Evolutionary conservation across 2,797 vertebrate genomes (phyloP), one percentile per base, ranked within the genome.

Genomic region (Allenopithecus nigroviridis): DNA sequence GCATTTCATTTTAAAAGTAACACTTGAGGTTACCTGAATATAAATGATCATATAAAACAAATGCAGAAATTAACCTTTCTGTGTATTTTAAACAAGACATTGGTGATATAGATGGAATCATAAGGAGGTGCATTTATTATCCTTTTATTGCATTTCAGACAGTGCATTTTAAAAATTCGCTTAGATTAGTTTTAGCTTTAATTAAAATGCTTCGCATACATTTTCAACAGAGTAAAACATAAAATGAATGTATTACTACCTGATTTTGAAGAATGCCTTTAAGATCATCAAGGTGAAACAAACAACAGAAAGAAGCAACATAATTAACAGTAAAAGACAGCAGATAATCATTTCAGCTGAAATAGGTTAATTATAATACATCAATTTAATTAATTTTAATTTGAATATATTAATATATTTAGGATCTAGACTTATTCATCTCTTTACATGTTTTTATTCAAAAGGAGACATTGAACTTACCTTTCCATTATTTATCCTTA

Each of bases 201-300:
- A 98, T 98, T 98, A 98, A 98, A 98, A 97, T 89, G 39, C 57
- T 98, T 98, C 97, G 33, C 76, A 91, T 91, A 96, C 28, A 94
- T 98, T 98, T 90, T 96, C 46, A 98, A 81, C 86, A 91, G 21
- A 96, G 48, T 84, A 72, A 95, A 94, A 96, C 55, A 96, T 95
- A 97, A 78, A 97, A 97, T 98, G 92, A 97, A 83, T 80, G 96
- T 96, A 97, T 96, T 97, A 96, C 0, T 74, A n/a, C 30, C 79
- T 91, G 39, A 97, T 94, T 48, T 89, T 93, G 91, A 98, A 96
- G 61, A 98, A 98, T 95, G 36, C 24, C 41, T 97, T 91, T 89
- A 92, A 50, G 78, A 84, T 50, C 39, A 94, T 93, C 84, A 98
- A 98, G 55, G 70, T 98, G 81, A 98, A 95, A 92, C 36, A 96